These are phyloP conservation scores for Coregonus clupeaformis DNA, from an alignment of 2,113 vertebrate species.

Conservation along the genomic window DNA sequence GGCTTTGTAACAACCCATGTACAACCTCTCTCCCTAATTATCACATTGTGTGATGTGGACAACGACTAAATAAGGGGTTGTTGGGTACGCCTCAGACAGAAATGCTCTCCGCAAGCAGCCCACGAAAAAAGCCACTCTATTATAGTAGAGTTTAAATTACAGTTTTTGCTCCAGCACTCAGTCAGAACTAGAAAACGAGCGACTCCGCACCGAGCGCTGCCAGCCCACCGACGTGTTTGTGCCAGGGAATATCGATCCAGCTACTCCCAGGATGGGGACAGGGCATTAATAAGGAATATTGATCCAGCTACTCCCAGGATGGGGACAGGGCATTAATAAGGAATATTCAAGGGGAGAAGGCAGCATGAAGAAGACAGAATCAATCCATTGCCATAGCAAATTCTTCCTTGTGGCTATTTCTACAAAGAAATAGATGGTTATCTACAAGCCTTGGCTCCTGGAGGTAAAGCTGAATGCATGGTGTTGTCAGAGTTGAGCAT, in stretches of 20 bases:
- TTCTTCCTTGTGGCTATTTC: slow-evolving; percentile 28
- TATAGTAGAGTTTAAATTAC: slow-evolving; percentile 53
- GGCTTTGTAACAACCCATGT: not conserved
- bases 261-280: not conserved
- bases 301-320: not conserved
- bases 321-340: slow-evolving; percentile 26
- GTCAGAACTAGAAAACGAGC: slow-evolving; percentile 48
- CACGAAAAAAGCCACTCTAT: slow-evolving; percentile 34
- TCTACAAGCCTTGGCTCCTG: slow-evolving; percentile 29
- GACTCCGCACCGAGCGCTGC: slow-evolving; percentile 33
- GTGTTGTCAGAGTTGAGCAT: slow-evolving; percentile 26
- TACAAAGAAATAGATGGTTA: not conserved
- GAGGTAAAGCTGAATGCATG: slow-evolving; percentile 21
- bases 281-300: slow-evolving; percentile 31
- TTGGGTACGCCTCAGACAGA: slow-evolving; percentile 33
- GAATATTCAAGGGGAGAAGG: slow-evolving; percentile 14
- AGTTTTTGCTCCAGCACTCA: slow-evolving; percentile 59
- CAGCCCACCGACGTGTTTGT: slow-evolving; percentile 50
- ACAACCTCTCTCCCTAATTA: slow-evolving; percentile 26
- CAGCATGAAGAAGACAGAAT: not conserved
- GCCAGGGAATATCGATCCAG: not conserved
- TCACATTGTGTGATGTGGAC: slow-evolving; percentile 43
- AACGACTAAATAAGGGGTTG: slow-evolving; percentile 39
- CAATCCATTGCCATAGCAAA: not conserved
- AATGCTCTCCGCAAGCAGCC: slow-evolving; percentile 29